Conservation (phyloP, 92 coral and sea anemone species). For the Diadumene lineata region DNA sequence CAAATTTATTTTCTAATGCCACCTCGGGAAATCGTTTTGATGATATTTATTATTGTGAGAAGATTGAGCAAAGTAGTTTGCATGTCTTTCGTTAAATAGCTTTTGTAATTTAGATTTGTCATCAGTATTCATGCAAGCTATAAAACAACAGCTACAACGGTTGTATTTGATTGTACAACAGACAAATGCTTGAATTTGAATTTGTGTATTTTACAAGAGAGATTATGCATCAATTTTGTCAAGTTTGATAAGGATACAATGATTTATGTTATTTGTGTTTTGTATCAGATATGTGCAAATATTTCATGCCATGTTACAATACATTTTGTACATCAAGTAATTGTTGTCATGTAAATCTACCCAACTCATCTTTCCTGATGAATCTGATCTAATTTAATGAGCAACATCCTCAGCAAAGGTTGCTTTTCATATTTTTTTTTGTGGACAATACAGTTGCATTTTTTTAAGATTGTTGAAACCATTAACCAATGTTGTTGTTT, state of each 20-base stretch:
- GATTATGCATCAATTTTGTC: not conserved
- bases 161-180: not conserved
- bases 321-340: not conserved
- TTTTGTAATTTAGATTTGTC: conserved; percentile 1
- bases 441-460: no score
- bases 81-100: not conserved
- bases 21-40: not conserved
- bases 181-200: no score
- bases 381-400: no score
- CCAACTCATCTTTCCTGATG: no score
- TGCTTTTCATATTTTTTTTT: no score
- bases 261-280: not conserved
- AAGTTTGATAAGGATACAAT: not conserved
- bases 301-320: not conserved
- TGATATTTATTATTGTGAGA: not conserved
- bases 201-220: no score
- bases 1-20: not conserved
- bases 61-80: not conserved
- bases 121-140: not conserved
- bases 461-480: no score
- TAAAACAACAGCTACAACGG: not conserved
- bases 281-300: not conserved
- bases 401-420: no score
- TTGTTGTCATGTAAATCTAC: no score
- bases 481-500: no score